Conservation (phyloP, 2,113 vertebrate species). For the Sylvietta virens region DNA sequence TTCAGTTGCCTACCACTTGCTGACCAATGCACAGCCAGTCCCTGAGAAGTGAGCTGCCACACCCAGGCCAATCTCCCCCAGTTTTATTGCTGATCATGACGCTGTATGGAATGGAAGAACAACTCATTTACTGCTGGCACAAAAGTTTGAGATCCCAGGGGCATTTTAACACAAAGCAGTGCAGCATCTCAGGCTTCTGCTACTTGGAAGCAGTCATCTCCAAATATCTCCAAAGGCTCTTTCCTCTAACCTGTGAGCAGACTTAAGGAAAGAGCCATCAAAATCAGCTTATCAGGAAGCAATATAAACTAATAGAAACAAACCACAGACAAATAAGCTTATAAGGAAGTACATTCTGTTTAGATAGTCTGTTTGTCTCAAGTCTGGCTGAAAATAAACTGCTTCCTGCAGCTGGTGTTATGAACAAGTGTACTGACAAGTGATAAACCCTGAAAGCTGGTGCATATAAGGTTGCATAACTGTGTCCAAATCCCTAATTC, state of each 20-base stretch:
- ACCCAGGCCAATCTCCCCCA: no score
- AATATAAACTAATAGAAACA: not conserved
- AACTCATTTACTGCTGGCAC: not conserved
- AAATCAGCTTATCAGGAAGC: not conserved
- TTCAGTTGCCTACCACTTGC: not conserved
- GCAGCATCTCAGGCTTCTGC: not conserved
- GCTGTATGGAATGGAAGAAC: not conserved
- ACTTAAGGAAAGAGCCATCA: not conserved
- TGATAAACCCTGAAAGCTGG: not conserved
- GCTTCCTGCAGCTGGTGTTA: not conserved
- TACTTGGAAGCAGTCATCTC: not conserved
- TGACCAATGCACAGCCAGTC: not conserved
- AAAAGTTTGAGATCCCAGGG: not conserved
- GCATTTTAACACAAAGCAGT: not conserved
- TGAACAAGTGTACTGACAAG: not conserved
- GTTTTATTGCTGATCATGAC: not conserved
- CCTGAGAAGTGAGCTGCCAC: not conserved
- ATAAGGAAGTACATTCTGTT: not conserved
- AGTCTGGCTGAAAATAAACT: not conserved
- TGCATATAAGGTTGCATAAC: not conserved
- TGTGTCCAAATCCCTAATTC: not conserved
- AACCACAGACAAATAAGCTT: not conserved
- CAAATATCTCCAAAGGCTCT: not conserved
- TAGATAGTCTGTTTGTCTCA: not conserved
- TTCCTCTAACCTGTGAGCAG: not conserved